phyloP scores from a whole-genome alignment of 2,113 vertebrate species.

The Grus americana region DNA sequence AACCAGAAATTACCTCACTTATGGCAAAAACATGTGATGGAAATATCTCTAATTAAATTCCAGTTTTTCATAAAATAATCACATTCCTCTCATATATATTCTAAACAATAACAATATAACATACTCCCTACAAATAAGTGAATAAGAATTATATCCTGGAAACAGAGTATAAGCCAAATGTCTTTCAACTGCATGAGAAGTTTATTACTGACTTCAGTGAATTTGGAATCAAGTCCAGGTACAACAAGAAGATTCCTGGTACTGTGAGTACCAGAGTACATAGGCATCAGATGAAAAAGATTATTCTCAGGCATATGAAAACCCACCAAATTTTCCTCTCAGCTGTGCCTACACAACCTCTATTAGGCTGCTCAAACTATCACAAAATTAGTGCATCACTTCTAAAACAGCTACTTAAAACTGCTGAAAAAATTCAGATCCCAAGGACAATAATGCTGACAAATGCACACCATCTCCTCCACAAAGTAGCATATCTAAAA shows the following conservation, averaged over 20 bases:
- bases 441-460: neutral
- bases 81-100: neutral
- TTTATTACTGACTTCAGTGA: neutral
- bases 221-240: neutral
- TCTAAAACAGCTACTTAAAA: neutral
- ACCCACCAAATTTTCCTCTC: neutral
- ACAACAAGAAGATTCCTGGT: neutral
- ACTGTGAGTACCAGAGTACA: rapidly evolving
- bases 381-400: neutral
- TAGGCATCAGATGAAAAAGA: neutral
- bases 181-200: neutral
- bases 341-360: neutral
- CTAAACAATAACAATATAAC: neutral
- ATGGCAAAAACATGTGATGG: rapidly evolving
- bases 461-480: neutral
- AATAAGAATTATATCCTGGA: neutral
- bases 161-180: neutral
- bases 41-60: neutral
- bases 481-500: neutral
- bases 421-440: neutral
- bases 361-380: neutral
- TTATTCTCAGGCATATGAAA: neutral
- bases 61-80: neutral
- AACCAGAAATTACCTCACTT: neutral
- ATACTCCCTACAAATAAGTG: rapidly evolving